A percentile compares a stretch with the other conserved stretches of the same genome.
Conservation (phyloP, 2,113 vertebrate genomes). For the Chelonoidis abingdonii region DNA sequence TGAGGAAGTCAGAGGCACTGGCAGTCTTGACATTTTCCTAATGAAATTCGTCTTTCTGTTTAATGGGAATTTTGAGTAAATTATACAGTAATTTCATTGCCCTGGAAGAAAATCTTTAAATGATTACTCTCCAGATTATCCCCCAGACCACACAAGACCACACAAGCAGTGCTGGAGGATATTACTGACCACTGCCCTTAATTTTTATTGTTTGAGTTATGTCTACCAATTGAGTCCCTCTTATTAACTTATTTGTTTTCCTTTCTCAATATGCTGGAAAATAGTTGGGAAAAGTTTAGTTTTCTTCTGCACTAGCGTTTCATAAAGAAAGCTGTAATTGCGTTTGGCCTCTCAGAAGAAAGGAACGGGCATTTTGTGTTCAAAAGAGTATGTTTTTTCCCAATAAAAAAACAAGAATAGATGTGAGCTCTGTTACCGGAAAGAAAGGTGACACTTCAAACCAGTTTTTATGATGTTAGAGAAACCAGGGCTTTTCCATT, state of each 20-base stretch:
- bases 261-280: conserved; percentile 3
- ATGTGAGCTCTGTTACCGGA: conserved; percentile 53
- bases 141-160: conserved; percentile 80
- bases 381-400: not conserved
- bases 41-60: conserved; percentile 64
- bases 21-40: conserved; percentile 52
- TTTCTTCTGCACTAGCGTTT: not conserved
- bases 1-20: conserved; percentile 7
- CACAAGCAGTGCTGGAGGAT: conserved; percentile 82
- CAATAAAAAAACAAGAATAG: conserved; percentile 32
- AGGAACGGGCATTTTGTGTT: not conserved
- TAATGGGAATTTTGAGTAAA: conserved; percentile 55
- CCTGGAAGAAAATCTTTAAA: conserved; percentile 76
- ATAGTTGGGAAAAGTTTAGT: not conserved
- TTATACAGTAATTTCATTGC: conserved; percentile 69
- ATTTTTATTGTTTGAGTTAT: conserved; percentile 85
- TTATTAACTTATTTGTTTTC: conserved; percentile 66
- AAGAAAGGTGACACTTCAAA: conserved; percentile 72
- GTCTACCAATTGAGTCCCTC: conserved; percentile 77
- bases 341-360: not conserved
- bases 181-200: conserved; percentile 79
- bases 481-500: conserved; percentile 62
- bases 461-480: conserved; percentile 58
- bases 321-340: not conserved
- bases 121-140: conserved; percentile 72